Evolutionary conservation across 2,888 invertebrate species (phyloP).

Genomic region (Tenthredo notha): DNA sequence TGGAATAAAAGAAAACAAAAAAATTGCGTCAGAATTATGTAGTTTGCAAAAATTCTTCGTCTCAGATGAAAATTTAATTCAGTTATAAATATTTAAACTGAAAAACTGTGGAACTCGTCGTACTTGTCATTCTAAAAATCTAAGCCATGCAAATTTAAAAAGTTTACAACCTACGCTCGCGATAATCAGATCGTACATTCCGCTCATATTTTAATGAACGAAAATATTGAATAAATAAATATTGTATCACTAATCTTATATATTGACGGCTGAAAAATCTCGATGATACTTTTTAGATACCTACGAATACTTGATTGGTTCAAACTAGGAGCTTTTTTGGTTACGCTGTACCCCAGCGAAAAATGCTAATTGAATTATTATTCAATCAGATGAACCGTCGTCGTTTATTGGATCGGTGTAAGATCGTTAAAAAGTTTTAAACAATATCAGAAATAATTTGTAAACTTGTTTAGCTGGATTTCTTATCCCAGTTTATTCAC

Average conservation of each 20-base stretch:
- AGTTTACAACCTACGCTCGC: not conserved
- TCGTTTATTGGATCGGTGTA: not conserved
- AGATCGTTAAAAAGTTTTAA: not conserved
- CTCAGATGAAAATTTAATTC: not conserved
- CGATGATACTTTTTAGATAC: not conserved
- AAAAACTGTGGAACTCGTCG: not conserved
- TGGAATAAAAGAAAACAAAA: too few relatives aligned
- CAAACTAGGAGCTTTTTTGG: not conserved
- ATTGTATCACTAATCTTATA: not conserved
- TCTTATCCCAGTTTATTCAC: not conserved
- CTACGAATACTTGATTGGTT: not conserved
- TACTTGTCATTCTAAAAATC: not conserved
- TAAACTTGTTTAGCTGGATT: not conserved
- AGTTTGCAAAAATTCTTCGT: not conserved
- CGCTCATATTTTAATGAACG: not conserved
- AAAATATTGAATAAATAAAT: conserved; percentile 11
- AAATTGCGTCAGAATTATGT: not conserved
- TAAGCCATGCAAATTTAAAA: conserved; percentile 8
- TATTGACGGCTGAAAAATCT: not conserved
- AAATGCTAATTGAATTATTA: not conserved
- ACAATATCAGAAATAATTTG: conserved; percentile 3
- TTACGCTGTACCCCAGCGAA: not conserved
- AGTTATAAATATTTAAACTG: conserved; percentile 13
- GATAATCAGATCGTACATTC: not conserved
- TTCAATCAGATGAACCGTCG: not conserved